phyloP scores from a whole-genome alignment of 1,140 invertebrate genomes.

The Caerostris darwini region DNA sequence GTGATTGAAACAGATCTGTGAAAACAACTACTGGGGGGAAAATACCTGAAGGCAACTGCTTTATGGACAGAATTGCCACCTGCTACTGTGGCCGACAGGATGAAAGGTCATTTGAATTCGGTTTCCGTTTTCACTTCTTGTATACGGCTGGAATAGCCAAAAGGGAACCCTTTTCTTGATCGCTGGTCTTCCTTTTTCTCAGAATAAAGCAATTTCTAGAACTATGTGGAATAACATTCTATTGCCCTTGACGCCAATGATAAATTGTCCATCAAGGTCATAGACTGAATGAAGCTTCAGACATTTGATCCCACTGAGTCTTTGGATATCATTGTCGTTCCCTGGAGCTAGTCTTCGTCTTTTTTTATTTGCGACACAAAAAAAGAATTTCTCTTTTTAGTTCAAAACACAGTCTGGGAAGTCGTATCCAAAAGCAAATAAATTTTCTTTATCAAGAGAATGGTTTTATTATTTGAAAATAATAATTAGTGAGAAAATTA shows the following conservation, averaged over 20 bases:
- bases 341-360: neutral
- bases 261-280: neutral
- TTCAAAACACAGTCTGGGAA: neutral
- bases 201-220: neutral
- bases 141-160: neutral
- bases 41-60: conserved; percentile 19
- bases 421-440: neutral
- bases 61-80: conserved; percentile 16
- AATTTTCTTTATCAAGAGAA: neutral
- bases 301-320: neutral
- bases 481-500: neutral
- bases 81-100: neutral
- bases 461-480: neutral
- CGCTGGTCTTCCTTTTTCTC: neutral
- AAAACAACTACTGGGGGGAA: neutral
- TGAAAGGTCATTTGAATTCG: conserved; percentile 20
- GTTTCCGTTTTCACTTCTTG: conserved; percentile 19
- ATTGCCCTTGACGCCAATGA: neutral
- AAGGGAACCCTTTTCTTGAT: conserved; percentile 26
- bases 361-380: neutral
- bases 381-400: neutral
- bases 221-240: neutral
- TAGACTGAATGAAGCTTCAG: conserved; percentile 1
- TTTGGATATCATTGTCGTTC: neutral
- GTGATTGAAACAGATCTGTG: neutral